phyloP scores from a whole-genome alignment of 2,888 invertebrate genomes.

The Cryptosula pallasiana region DNA sequence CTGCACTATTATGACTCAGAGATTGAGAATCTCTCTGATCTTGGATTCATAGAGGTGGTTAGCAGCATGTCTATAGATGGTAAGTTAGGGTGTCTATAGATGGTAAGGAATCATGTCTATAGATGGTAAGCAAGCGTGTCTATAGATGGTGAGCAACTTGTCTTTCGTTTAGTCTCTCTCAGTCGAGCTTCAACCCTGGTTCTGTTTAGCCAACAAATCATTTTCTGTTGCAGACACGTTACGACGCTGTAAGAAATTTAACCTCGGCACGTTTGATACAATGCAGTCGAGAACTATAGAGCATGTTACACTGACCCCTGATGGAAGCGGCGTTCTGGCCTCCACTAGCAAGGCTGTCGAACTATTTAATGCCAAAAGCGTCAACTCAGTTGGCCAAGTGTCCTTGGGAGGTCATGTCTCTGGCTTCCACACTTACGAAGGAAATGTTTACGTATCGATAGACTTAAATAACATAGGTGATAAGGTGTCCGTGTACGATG shows the following conservation, averaged over 20 bases:
- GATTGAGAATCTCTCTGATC: not conserved
- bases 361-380: not conserved
- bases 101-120: no score
- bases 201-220: not conserved
- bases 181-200: no score
- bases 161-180: no score
- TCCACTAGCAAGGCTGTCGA: not conserved
- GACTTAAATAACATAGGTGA: not conserved
- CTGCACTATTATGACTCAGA: not conserved
- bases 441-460: not conserved
- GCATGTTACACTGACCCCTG: not conserved
- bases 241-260: not conserved
- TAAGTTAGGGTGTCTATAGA: no score
- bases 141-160: no score
- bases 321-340: not conserved
- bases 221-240: not conserved
- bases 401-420: not conserved
- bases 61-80: not conserved
- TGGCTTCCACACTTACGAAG: not conserved
- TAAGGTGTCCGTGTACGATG: not conserved
- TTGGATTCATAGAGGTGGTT: not conserved
- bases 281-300: not conserved
- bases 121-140: no score
- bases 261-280: not conserved
- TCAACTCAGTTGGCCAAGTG: no score